These are phyloP conservation scores for Ornithoptera priamus DNA, from an alignment of 2,888 invertebrate species.

Conservation along the genomic window DNA sequence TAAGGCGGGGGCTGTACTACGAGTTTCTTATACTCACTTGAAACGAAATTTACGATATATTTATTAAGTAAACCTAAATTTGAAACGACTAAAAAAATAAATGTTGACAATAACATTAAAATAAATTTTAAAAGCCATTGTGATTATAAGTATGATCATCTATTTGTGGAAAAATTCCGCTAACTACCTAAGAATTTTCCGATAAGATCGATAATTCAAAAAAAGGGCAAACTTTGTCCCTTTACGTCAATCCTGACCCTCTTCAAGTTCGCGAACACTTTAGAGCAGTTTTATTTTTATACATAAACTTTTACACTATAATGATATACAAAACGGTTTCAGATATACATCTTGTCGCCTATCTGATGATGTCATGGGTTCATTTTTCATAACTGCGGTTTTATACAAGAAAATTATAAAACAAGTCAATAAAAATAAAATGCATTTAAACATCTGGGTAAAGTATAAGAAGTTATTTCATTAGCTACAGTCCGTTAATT, in stretches of 20 bases:
- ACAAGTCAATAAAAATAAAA: no score
- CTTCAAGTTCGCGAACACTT: constrained; percentile 18
- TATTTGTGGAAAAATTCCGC: background rate
- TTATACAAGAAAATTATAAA: no score
- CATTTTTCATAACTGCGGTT: background rate
- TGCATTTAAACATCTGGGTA: no score
- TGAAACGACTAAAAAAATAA: no score
- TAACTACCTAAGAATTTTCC: background rate
- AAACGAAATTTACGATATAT: no score
- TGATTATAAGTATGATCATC: background rate
- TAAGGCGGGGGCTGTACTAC: no score
- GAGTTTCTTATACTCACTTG: no score
- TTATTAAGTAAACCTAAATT: no score
- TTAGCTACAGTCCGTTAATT: no score
- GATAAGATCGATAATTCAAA: constrained; percentile 12
- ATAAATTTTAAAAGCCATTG: background rate
- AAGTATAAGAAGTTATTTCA: no score
- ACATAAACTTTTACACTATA: constrained; percentile 8
- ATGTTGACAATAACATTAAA: no score
- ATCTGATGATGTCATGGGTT: background rate
- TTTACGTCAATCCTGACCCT: constrained; percentile 22
- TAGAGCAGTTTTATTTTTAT: constrained; percentile 15
- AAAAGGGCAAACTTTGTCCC: constrained; percentile 5
- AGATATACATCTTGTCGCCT: constrained; percentile 3
- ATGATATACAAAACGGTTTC: constrained; percentile 15